phyloP scores from a whole-genome alignment of 2,888 invertebrate genomes.

The Eurois occulta region DNA sequence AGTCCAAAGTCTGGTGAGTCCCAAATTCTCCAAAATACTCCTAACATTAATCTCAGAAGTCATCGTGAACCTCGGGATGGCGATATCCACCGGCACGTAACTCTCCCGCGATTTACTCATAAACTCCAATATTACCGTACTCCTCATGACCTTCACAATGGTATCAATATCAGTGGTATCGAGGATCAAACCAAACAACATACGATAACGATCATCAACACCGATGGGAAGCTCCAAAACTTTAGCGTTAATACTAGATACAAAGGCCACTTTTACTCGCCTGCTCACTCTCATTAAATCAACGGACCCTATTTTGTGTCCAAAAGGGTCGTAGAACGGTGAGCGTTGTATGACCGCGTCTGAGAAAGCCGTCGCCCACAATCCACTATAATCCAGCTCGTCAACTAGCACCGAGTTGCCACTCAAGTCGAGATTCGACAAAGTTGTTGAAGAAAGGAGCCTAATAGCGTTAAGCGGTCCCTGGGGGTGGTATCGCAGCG shows the following conservation, averaged over 20 bases:
- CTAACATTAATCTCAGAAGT: constrained; percentile 33
- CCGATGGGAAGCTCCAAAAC: constrained; percentile 44
- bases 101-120: constrained; percentile 21
- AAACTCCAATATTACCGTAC: constrained; percentile 24
- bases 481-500: constrained; percentile 26
- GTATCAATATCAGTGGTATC: background rate
- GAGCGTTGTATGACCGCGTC: constrained; percentile 25
- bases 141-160: background rate
- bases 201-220: constrained; percentile 34
- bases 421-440: constrained; percentile 39
- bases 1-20: constrained; percentile 25
- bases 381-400: constrained; percentile 47
- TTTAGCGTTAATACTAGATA: constrained; percentile 28
- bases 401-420: constrained; percentile 46
- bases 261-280: constrained; percentile 13
- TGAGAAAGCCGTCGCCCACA: constrained; percentile 41
- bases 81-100: constrained; percentile 46
- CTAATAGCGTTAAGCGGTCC: constrained; percentile 42
- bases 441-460: constrained; percentile 20
- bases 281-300: constrained; percentile 43
- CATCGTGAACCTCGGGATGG: constrained; percentile 46
- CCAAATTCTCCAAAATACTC: constrained; percentile 36
- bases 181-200: constrained; percentile 33
- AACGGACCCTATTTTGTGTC: constrained; percentile 26
- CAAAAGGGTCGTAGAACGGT: constrained; percentile 24